phyloP scores from a whole-genome alignment of 2,797 vertebrate genomes.

The Hippopotamyrus pictus region DNA sequence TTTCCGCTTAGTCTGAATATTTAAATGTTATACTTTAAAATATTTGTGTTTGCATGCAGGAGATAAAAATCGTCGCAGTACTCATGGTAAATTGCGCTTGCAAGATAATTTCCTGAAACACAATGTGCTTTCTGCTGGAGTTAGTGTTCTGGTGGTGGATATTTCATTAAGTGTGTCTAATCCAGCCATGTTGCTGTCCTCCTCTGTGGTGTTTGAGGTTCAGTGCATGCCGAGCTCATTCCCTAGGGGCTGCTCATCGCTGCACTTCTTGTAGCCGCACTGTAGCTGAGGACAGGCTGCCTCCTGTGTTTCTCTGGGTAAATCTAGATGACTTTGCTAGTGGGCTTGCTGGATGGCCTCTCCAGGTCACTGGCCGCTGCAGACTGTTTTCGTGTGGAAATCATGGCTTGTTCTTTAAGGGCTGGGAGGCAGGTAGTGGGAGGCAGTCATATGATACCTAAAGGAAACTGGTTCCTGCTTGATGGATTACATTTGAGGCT shows the following conservation, averaged over 20 bases:
- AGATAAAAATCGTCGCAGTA: background rate
- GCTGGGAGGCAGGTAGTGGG: background rate
- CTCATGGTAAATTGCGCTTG: background rate
- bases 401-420: background rate
- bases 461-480: background rate
- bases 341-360: constrained; percentile 42
- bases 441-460: background rate
- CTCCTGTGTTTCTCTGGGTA: constrained; percentile 43
- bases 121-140: background rate
- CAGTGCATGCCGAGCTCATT: background rate
- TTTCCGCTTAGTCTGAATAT: background rate
- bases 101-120: background rate
- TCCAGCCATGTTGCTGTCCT: background rate
- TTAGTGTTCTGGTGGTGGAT: background rate
- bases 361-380: constrained; percentile 28
- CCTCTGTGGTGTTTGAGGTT: background rate
- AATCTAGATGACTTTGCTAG: constrained; percentile 56
- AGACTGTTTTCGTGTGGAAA: background rate
- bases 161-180: background rate
- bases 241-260: background rate
- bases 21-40: background rate
- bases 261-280: background rate
- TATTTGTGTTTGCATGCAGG: background rate
- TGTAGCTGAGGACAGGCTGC: constrained; percentile 25
- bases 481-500: background rate